Percentiles rank a stretch among this genome's conserved stretches.
Evolutionary conservation across 2,888 invertebrate genomes (phyloP).

Genomic region (Dynastes grantii): DNA sequence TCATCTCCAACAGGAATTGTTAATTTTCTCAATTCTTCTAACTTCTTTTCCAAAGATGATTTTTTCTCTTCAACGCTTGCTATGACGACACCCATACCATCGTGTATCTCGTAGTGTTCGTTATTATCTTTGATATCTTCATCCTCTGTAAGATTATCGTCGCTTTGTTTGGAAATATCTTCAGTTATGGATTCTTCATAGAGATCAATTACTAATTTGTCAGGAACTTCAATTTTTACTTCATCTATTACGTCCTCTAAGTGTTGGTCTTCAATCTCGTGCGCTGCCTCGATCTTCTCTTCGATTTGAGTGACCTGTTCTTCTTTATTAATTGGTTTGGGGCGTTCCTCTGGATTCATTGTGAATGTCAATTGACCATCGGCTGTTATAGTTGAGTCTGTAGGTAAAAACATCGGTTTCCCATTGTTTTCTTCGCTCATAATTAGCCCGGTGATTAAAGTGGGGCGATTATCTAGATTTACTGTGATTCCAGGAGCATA

Average conservation of each 20-base stretch:
- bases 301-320: conserved; percentile 43
- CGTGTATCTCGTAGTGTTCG: conserved; percentile 59
- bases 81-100: conserved; percentile 68
- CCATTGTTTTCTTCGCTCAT: conserved; percentile 75
- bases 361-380: conserved; percentile 69
- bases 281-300: conserved; percentile 39
- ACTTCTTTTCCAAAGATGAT: conserved; percentile 64
- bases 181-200: conserved; percentile 43
- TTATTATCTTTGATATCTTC: conserved; percentile 45
- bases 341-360: conserved; percentile 66
- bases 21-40: conserved; percentile 67
- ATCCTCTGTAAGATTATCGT: conserved; percentile 25
- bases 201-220: conserved; percentile 48
- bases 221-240: conserved; percentile 38
- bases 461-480: conserved; percentile 78
- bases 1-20: conserved; percentile 64
- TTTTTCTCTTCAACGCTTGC: conserved; percentile 67
- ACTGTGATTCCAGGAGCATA: conserved; percentile 85
- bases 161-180: conserved; percentile 27
- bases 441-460: conserved; percentile 83
- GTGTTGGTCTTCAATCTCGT: conserved; percentile 12
- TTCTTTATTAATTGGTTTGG: conserved; percentile 61
- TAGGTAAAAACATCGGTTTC: conserved; percentile 80
- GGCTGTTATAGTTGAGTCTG: conserved; percentile 77
- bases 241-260: conserved; percentile 34